phyloP scores from a whole-genome alignment of 2,888 invertebrate genomes.

The Macrosiphum euphorbiae region DNA sequence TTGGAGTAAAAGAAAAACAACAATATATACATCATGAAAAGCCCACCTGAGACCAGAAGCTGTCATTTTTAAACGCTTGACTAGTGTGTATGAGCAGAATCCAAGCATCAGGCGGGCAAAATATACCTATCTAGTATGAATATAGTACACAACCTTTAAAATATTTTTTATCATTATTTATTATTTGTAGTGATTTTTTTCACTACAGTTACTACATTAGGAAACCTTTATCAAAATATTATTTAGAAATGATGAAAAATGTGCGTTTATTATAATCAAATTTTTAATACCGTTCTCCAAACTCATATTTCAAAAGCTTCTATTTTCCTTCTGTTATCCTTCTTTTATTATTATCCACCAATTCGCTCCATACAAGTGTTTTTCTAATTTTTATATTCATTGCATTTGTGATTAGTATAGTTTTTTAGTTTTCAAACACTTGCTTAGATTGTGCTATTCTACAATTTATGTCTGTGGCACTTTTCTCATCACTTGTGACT shows the following conservation, averaged over 20 bases:
- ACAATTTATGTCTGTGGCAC: constrained; percentile 16
- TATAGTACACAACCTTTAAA: not conserved
- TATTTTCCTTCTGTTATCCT: not conserved
- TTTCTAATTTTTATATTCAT: constrained; percentile 33
- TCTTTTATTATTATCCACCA: too few species aligned
- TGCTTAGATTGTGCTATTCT: constrained; percentile 27
- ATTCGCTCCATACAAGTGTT: too few species aligned
- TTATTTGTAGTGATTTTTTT: not conserved
- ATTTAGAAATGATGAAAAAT: not conserved
- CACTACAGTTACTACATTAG: not conserved
- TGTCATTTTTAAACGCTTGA: too few species aligned
- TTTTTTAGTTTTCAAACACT: constrained; percentile 17
- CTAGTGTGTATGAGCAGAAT: too few species aligned
- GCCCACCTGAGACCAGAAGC: too few species aligned
- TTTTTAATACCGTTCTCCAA: too few species aligned
- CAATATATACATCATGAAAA: too few species aligned
- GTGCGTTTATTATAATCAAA: not conserved
- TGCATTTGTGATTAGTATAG: not conserved
- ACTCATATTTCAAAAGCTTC: not conserved
- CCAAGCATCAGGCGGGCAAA: too few species aligned
- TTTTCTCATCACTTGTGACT: not conserved
- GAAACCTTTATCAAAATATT: not conserved
- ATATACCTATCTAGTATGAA: not conserved
- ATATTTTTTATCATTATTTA: not conserved
- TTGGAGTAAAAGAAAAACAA: too few species aligned